Evolutionary conservation across 2,888 invertebrate species (phyloP), one percentile per base, ranked within the genome.

Genomic region (Drosophila austrosaltans): DNA sequence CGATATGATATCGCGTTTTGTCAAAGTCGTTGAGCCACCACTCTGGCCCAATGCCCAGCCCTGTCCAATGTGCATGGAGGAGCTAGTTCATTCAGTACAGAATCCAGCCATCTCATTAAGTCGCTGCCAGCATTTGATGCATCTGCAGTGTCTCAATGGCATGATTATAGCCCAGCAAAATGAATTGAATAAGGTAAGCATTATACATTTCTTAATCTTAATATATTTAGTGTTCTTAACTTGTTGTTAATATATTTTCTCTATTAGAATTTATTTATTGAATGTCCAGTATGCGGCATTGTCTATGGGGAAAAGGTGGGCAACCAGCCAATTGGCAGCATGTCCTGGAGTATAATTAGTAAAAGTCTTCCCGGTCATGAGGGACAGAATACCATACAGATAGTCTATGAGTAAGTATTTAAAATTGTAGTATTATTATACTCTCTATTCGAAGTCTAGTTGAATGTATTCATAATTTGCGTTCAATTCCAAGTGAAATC

Each of bases 261-360:
- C 30, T 28, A 70, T 67, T 74, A 92, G 86, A 94, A 94, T 91
- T 93, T 96, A 81, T 96, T 96, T 91, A 95, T 97, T 82, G 96
- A 96, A 92, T 98, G 98, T 91, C 96, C 96, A 2, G 96, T 96
- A 28, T 98, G 98, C 92, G 97, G 97, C 75, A 95, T 95, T 82
- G 95, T 96, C 81, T 97, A 97, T 92, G 97, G 97, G 0, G 96
- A 96, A 93, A 95, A 95, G 73, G 93, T 94, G 82, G 96, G 96
- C 48, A 96, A 95, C 91, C 97, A 97, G 93, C 97, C 97, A 1
- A 94, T 95, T 28, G 97, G 97, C 69, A 95, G 95, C 76, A 97
- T 97, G 97, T 95, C 96, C 81, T 96, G 96, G 96, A 94, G 95
- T 61, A 93, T 95, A 74, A 94, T 96, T 77, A 94, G 95, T 73